Evolutionary conservation across 2,113 vertebrate species (phyloP), one percentile per base, ranked within the genome.

Genomic region (Lophochroa leadbeateri): DNA sequence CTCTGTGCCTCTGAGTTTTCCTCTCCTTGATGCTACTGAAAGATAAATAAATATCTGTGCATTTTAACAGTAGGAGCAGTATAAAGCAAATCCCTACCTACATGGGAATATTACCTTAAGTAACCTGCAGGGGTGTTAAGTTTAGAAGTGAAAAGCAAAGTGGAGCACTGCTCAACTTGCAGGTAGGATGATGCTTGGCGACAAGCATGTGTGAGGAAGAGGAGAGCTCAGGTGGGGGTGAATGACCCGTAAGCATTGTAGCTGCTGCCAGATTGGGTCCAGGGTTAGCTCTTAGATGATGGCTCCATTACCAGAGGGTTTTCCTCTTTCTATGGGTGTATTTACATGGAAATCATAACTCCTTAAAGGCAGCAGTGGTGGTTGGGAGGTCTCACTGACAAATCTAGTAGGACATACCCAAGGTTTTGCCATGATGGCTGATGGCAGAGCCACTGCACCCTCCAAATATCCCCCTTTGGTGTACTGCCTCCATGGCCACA

Each of bases 401-500:
- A 17, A 72, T 7, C 44, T 39, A 14, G 9, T 53, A 52, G 61
- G 71, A 49, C 7, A 0, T 14, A 11, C 9, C 44, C 27, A 24
- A 24, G 60, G 31, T 52, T 81, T 75, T 82, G 64, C 29, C 5
- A 0, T 2, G 5, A 9, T 57, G 86, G 49, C 64, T 37, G 78
- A 52, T 3, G 23, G 28, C 60, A 77, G 55, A 86, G 78, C 39
- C 65, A 33, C 29, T 20, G 1, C 4, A 43, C 46, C 25, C 90
- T 43, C 1, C 3, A 11, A 24, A 27, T 4, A 31, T 4, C 21
- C 57, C 80, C n/a, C 6, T 29, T 61, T 5, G 4, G 18, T 4
- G n/a, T 3, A 14, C 46, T 11, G 44, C 1, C 65, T 53, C n/a
- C 23, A 0, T 0, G 11, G 31, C 27, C 8, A 3, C 0, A 4